Evolutionary conservation across 2,113 vertebrate species (phyloP), one percentile per base, ranked within the genome.

Genomic region (Nycticebus coucang): DNA sequence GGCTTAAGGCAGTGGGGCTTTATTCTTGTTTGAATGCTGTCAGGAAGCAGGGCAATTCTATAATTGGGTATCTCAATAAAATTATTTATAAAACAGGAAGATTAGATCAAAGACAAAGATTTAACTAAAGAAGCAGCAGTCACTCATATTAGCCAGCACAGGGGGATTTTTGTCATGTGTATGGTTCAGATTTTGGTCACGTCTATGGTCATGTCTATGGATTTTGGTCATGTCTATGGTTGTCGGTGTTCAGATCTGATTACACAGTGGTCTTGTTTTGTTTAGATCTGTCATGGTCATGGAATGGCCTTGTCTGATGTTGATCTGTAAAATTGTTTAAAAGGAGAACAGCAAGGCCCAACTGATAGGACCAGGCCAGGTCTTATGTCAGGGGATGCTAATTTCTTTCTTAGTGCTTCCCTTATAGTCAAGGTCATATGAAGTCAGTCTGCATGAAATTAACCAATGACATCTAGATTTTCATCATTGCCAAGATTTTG

Each of bases 261-360:
- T 71, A 87, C 5, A 55, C 30, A 60, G 18, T 74, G 19, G n/a
- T 55, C 4, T 79, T 89, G 35, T 81, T 78, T 85, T 45, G 53
- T 80, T n/a, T 93, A 91, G 28, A 74, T 84, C 33, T 13, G 72
- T 91, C 35, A 53, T 80, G 69, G 37, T 66, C 71, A 91, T 37
- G 74, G 69, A 66, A 12, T 68, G 37, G 15, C 84, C 28, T 87
- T 91, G 78, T 68, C 11, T 92, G 37, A 77, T 82, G 35, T 81
- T 86, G n/a, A 66, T 59, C 68, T 91, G 7, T 96, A 82, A 96
- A 78, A 88, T 18, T 77, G 24, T 89, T 96, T 90, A 87, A 2
- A 28, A 82, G 69, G 37, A 85, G 9, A 88, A 78, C 21, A 87
- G 30, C 41, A 75, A 77, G 55, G 14, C 26, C 45, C 35, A 90